Base-by-base conservation (phyloP, 2,888 invertebrate genomes). In the Cloeon dipterum region DNA sequence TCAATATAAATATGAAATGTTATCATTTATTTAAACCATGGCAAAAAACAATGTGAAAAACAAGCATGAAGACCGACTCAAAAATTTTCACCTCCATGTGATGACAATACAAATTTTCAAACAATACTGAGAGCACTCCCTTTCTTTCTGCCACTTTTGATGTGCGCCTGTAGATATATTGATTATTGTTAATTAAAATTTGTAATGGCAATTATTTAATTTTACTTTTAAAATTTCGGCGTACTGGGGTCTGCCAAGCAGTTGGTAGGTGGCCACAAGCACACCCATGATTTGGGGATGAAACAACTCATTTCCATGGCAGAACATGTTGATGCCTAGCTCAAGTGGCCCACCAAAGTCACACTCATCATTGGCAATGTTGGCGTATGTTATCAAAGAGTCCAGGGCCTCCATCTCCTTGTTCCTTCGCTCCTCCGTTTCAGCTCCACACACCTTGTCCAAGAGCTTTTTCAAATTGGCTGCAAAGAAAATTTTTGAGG, bases 321-420 rank as follows among this genome's bases (percentile, higher is more conserved):
- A 72, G 51, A 93, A 83, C 34, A 94, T 57, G 54, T 83, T 74
- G 44, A 86, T 70, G 0, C 88, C 93, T 25, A 83, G 61, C 55
- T 94, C 93, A 2, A 94, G 55, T 0, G 86, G 79, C 37, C 86
- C 88, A 0, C 91, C 94, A 57, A 88, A 93, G 54, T 94, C 93
- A 51, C 81, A 79, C 54, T 96, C 94, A 51, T 94, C 94, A 39
- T 81, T 73, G 0, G 93, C 94, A 53, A 86, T 85, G 53, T 72
- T 79, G 5, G 85, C 75, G 39, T 73, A 72, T 3, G 79, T 85
- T 41, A 88, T 68, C 2, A 86, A 60, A 39, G 83, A 79, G 47
- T 86, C 81, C 3, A 93, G 52, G 20, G 74, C 68, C 17, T 74
- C 70, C 41, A 79, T 60, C 20, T 68, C 57, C 35, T 59, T 61